Evolutionary conservation across 2,888 invertebrate genomes (phyloP).

Genomic region (Eupeodes latifasciatus): DNA sequence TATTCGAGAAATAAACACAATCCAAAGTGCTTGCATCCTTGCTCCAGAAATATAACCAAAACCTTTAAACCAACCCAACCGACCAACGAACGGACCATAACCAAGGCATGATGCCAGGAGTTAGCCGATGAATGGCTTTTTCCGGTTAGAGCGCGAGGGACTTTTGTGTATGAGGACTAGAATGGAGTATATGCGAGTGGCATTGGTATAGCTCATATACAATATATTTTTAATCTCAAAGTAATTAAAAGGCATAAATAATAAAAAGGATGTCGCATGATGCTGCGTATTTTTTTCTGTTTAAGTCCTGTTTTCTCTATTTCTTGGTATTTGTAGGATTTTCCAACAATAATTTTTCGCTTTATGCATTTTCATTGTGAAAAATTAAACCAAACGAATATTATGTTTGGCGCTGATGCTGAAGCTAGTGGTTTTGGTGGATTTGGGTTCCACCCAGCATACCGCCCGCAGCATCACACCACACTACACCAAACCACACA

Average conservation of each 20-base stretch:
- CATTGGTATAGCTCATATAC: constrained; percentile 14
- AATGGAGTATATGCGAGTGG: neutral
- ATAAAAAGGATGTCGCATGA: constrained; percentile 70
- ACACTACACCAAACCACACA: no score
- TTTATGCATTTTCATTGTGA: constrained; percentile 54
- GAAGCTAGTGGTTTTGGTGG: constrained; percentile 8
- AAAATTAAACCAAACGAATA: constrained; percentile 4
- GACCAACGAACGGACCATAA: neutral
- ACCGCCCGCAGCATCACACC: no score
- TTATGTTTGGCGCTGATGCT: neutral
- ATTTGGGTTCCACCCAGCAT: no score
- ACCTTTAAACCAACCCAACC: neutral
- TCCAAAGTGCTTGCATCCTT: neutral
- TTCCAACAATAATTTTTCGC: constrained; percentile 57
- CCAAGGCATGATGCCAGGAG: constrained; percentile 62
- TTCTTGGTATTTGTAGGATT: constrained; percentile 1
- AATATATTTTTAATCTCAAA: constrained; percentile 71
- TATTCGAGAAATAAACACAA: constrained; percentile 8
- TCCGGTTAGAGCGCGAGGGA: constrained; percentile 3
- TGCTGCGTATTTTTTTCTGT: neutral
- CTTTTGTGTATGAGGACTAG: constrained; percentile 19
- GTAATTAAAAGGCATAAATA: constrained; percentile 76
- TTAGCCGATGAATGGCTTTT: constrained; percentile 55
- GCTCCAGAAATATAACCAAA: constrained; percentile 21
- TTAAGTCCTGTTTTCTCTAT: neutral